Evolutionary conservation across 2,888 invertebrate species (phyloP).

Genomic region (Plagodis pulveraria): DNA sequence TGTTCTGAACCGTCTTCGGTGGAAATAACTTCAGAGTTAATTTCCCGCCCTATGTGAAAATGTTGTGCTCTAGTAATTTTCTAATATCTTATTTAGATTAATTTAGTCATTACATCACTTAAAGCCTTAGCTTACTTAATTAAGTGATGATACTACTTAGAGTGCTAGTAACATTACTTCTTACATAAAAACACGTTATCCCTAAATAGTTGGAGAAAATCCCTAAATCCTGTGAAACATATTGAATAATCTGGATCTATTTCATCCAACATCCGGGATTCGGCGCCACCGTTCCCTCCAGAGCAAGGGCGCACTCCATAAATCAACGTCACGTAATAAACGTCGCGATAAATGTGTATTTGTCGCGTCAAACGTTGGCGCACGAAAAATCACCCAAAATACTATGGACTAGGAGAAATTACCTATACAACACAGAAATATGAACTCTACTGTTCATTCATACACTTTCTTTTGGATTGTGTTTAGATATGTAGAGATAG

Average conservation of each 20-base stretch:
- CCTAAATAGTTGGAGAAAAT: constrained; percentile 5
- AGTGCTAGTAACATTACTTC: too few species aligned
- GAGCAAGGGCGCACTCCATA: constrained; percentile 49
- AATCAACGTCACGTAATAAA: constrained; percentile 61
- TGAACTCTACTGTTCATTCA: constrained; percentile 9
- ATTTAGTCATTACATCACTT: too few species aligned
- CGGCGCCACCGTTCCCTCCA: constrained; percentile 12
- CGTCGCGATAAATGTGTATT: constrained; percentile 62
- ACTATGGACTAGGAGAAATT: constrained; percentile 30
- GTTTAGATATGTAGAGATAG: constrained; percentile 15
- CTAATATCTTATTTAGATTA: too few species aligned
- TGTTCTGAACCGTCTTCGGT: too few species aligned
- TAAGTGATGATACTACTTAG: too few species aligned
- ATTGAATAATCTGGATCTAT: constrained; percentile 26
- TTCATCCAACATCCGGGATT: constrained; percentile 6
- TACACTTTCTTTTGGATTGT: not conserved
- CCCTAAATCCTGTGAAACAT: constrained; percentile 20
- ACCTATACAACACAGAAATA: not conserved
- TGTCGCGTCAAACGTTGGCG: constrained; percentile 55
- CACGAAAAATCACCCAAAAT: constrained; percentile 41
- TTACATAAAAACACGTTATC: too few species aligned
- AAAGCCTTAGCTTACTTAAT: too few species aligned
- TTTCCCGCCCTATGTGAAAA: too few species aligned
- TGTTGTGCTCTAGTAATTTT: too few species aligned
- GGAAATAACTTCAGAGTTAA: too few species aligned